These are phyloP conservation scores for Germaria angustata DNA, from an alignment of 2,888 invertebrate species.

Conservation along the genomic window DNA sequence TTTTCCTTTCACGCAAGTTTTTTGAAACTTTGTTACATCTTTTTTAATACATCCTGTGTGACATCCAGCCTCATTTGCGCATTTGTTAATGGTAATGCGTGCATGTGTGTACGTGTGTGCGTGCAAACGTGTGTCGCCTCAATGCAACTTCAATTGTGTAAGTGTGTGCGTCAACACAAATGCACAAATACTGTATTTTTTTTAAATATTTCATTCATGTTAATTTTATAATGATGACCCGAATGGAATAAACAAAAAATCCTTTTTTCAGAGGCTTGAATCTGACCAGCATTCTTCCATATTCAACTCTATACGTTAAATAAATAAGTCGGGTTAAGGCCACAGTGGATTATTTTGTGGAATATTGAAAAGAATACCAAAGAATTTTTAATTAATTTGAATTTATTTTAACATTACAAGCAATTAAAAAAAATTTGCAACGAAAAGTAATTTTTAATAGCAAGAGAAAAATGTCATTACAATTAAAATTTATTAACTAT, in stretches of 20 bases:
- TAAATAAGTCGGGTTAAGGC: slow-evolving; percentile 7
- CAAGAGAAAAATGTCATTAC: not conserved
- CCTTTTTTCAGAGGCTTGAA: slow-evolving; percentile 8
- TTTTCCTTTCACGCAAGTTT: too few relatives aligned
- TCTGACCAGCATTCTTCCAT: slow-evolving; percentile 18
- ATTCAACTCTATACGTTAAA: not conserved
- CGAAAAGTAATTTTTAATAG: not conserved
- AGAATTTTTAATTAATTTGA: slow-evolving; percentile 25
- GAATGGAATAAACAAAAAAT: not conserved
- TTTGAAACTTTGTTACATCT: too few relatives aligned
- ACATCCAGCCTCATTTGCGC: not conserved
- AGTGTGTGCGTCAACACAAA: slow-evolving; percentile 4
- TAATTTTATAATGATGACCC: slow-evolving; percentile 46
- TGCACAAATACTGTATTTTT: slow-evolving; percentile 11
- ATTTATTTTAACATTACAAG: slow-evolving; percentile 5
- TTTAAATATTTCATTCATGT: slow-evolving; percentile 44
- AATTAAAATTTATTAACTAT: too few relatives aligned
- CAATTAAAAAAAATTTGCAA: not conserved
- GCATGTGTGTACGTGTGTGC: not conserved
- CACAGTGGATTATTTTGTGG: slow-evolving; percentile 35
- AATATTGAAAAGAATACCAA: not conserved
- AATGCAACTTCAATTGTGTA: not conserved
- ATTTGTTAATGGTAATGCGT: not conserved
- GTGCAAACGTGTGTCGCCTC: not conserved
- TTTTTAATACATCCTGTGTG: not conserved